Percentiles rank a stretch among this genome's conserved stretches.
Conservation (phyloP, 2,888 invertebrate species). For the Conistra vaccinii region DNA sequence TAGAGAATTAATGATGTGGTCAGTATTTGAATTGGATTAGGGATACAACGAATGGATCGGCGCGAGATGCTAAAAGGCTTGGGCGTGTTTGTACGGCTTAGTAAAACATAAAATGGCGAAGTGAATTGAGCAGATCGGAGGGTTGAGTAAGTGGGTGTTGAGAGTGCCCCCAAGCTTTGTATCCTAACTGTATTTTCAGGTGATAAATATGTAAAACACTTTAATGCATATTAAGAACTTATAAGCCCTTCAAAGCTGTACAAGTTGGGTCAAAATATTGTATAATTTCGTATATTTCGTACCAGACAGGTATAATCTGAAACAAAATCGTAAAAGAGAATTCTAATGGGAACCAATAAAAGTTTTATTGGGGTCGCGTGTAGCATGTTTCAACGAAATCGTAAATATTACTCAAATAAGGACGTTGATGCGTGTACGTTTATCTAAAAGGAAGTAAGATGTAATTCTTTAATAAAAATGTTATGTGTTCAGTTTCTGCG, state of each 20-base stretch:
- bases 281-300: slow-evolving; percentile 22
- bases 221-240: slow-evolving; percentile 48
- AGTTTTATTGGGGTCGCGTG: slow-evolving; percentile 75
- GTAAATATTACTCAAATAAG: slow-evolving; percentile 81
- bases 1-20: slow-evolving; percentile 90
- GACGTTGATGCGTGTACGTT: slow-evolving; percentile 59
- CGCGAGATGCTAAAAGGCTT: slow-evolving; percentile 87
- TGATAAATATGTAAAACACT: slow-evolving; percentile 65
- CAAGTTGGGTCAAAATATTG: slow-evolving; percentile 49
- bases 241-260: slow-evolving; percentile 48
- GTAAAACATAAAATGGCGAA: slow-evolving; percentile 86
- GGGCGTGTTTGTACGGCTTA: slow-evolving; percentile 84
- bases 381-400: slow-evolving; percentile 75
- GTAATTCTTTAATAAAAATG: slow-evolving; percentile 62
- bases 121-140: slow-evolving; percentile 77
- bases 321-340: slow-evolving; percentile 78
- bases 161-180: slow-evolving; percentile 70
- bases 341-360: slow-evolving; percentile 82
- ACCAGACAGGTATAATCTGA: slow-evolving; percentile 70
- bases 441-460: slow-evolving; percentile 54
- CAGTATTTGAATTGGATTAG: slow-evolving; percentile 88
- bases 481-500: slow-evolving; percentile 53
- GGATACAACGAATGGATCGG: slow-evolving; percentile 73
- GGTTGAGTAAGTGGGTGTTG: slow-evolving; percentile 67
- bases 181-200: slow-evolving; percentile 74